Base-by-base conservation (phyloP, 2,888 invertebrate genomes). In the Lycia hirtaria region DNA sequence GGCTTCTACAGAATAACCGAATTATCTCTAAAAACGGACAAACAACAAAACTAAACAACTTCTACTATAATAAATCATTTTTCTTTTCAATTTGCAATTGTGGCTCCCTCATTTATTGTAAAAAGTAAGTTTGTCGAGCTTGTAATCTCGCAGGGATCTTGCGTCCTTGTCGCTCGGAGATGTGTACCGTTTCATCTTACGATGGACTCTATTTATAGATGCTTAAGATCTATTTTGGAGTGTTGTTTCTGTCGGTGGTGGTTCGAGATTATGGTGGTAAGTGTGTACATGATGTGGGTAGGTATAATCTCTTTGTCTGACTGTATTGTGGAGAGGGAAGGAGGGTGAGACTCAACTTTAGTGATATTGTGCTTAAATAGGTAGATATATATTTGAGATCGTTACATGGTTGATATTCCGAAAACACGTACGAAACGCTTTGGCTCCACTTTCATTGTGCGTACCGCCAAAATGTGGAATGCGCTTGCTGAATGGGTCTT, bases 71-170 rank as follows among this genome's bases (percentile, higher is more conserved):
- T 10, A 9, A 14, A 1, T 9, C n/a, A 19, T 3, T 15, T 7
- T 7, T 37, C 1, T 14, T 22, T 10, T n/a, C 2, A 17, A 28
- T 26, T 17, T 15, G 2, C 15, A 0, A 15, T n/a, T n/a, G 41
- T 41, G 20, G 41, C 41, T 20, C 15, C 3, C 4, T 26, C 3
- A 5, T 10, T 17, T 3, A 26, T 2, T 17, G 0, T 5, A 14
- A 0, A 26, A 6, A 1, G 12, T 9, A 41, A 26, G 17, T 41
- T 41, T 1, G 41, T 28, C 7, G 26, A 41, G 41, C 2, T n/a
- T 26, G 26, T 41, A 57, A 67, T 65, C 65, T 65, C 58, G 19
- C 45, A 59, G 60, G 49, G 55, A 64, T 64, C 62, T 60, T 58
- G 57, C 57, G 57, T 58, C 57, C 57, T 58, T 58, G 52, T 58